Conservation (phyloP, 2,888 invertebrate genomes). For the Cynaeus angustus region DNA sequence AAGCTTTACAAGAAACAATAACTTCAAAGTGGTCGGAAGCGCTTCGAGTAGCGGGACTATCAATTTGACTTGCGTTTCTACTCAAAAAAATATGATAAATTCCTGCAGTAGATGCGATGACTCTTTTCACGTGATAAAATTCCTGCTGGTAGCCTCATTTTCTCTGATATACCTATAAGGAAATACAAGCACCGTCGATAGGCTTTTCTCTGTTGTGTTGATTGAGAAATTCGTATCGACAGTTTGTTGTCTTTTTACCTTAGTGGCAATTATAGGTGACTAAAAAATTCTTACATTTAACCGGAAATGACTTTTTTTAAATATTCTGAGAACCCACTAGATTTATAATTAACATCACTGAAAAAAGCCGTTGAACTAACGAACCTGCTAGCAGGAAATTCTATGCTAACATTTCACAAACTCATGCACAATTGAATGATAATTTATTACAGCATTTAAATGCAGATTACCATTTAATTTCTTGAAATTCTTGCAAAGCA, state of each 20-base stretch:
- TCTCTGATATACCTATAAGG: constrained; percentile 16
- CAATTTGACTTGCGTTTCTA: background rate
- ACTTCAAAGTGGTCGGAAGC: constrained; percentile 9
- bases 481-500: constrained; percentile 11
- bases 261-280: too few species aligned
- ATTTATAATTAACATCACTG: constrained; percentile 9
- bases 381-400: constrained; percentile 23
- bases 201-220: constrained; percentile 15
- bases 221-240: background rate
- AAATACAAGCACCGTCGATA: background rate
- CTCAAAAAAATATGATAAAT: background rate
- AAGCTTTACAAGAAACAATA: constrained; percentile 3
- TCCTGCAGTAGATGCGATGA: background rate
- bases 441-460: constrained; percentile 16
- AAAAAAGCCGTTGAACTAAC: constrained; percentile 20
- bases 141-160: constrained; percentile 23
- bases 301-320: constrained; percentile 7
- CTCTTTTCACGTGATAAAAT: background rate
- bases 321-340: constrained; percentile 9
- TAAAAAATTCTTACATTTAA: too few species aligned
- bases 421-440: constrained; percentile 1
- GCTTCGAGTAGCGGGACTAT: constrained; percentile 3
- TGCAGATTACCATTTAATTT: constrained; percentile 14
- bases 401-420: constrained; percentile 8
- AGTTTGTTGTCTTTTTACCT: too few species aligned